Evolutionary conservation across 2,113 vertebrate genomes (phyloP).

Genomic region (Ginglymostoma cirratum): DNA sequence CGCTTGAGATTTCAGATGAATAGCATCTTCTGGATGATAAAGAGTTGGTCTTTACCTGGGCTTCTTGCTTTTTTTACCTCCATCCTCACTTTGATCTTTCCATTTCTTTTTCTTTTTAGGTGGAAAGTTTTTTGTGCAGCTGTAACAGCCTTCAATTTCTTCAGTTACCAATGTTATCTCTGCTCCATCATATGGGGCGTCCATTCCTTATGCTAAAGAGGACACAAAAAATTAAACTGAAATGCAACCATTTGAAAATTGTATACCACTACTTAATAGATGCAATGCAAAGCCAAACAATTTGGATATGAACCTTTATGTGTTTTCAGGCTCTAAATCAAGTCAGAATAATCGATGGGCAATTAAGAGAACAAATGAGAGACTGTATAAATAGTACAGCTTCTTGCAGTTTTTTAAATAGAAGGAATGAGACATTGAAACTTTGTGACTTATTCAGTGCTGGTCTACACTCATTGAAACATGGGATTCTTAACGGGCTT

Average conservation of each 20-base stretch:
- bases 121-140: slow-evolving; percentile 60
- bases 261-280: neutral
- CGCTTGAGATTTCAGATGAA: neutral
- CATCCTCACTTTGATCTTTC: slow-evolving; percentile 62
- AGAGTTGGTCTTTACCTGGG: slow-evolving; percentile 65
- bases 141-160: slow-evolving; percentile 75
- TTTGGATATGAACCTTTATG: neutral
- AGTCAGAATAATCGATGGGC: neutral
- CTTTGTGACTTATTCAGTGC: neutral
- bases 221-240: neutral
- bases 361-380: neutral
- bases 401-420: neutral
- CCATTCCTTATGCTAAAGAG: slow-evolving; percentile 57
- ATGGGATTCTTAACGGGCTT: too few species aligned
- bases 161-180: slow-evolving; percentile 77
- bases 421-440: neutral
- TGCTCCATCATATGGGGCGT: slow-evolving; percentile 71
- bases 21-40: neutral
- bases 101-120: slow-evolving; percentile 81
- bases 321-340: neutral
- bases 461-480: neutral
- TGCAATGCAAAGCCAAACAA: too few species aligned
- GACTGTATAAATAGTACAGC: neutral
- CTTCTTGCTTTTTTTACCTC: slow-evolving; percentile 74
- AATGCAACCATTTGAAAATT: neutral